These are phyloP conservation scores for Sinelater perroti DNA, from an alignment of 2,888 invertebrate species.

Conservation along the genomic window DNA sequence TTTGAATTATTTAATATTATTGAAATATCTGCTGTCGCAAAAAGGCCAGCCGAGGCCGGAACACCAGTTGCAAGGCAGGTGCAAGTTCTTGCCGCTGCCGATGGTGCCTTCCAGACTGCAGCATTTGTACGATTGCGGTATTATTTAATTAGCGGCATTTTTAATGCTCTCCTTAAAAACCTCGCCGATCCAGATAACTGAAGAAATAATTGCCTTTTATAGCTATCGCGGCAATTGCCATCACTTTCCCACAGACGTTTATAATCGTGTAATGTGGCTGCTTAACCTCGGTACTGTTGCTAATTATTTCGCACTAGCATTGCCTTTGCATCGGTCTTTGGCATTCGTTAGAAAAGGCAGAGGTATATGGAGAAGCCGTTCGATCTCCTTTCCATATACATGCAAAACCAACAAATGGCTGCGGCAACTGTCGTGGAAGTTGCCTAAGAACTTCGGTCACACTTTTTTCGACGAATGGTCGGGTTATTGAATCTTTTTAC, in stretches of 20 bases:
- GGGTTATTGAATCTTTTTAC: too few species aligned
- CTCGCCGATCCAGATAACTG: slow-evolving; percentile 56
- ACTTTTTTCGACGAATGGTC: too few species aligned
- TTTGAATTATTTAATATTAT: slow-evolving; percentile 60
- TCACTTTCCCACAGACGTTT: slow-evolving; percentile 53
- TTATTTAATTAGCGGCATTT: slow-evolving; percentile 59
- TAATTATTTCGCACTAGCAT: too few species aligned
- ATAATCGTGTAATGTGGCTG: slow-evolving; percentile 2
- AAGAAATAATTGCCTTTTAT: slow-evolving; percentile 53
- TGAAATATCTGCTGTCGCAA: slow-evolving; percentile 55
- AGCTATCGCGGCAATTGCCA: slow-evolving; percentile 49
- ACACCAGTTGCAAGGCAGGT: slow-evolving; percentile 52
- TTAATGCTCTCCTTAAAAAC: slow-evolving; percentile 54
- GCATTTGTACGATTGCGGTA: slow-evolving; percentile 55
- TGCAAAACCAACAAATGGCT: too few species aligned
- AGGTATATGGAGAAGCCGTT: too few species aligned
- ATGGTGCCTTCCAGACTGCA: slow-evolving; percentile 56
- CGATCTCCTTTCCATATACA: too few species aligned
- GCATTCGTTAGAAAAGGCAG: too few species aligned
- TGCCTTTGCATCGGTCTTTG: too few species aligned
- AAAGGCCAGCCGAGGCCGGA: slow-evolving; percentile 51
- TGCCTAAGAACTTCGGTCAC: too few species aligned
- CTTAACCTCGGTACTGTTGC: background rate
- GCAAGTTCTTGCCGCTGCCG: slow-evolving; percentile 51
- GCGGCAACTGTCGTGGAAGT: too few species aligned